A percentile compares a stretch with the other conserved stretches of the same genome.
Conservation (phyloP, 2,888 invertebrate species). For the Caenorhabditis drosophilae region DNA sequence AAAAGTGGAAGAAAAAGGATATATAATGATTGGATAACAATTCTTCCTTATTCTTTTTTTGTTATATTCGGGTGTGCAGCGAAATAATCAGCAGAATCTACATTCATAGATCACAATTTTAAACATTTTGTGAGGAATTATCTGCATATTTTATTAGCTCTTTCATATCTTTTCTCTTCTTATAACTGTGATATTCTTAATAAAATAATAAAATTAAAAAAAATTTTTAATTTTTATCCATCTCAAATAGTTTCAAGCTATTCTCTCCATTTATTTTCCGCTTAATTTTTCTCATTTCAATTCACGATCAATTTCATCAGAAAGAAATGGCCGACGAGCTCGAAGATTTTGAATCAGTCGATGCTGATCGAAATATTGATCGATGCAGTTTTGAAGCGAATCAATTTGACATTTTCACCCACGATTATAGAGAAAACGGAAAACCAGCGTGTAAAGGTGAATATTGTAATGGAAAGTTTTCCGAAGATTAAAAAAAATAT, state of each 20-base stretch:
- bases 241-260: not conserved
- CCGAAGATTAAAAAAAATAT: not conserved
- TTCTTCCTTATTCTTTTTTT: too few relatives aligned
- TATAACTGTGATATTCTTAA: not conserved
- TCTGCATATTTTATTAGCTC: too few relatives aligned
- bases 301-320: not conserved
- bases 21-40: constrained; percentile 25
- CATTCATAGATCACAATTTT: too few relatives aligned
- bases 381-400: constrained; percentile 18
- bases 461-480: constrained; percentile 1
- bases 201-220: not conserved
- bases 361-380: constrained; percentile 28
- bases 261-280: not conserved
- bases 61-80: too few relatives aligned
- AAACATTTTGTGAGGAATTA: too few relatives aligned
- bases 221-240: not conserved
- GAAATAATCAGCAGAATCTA: too few relatives aligned
- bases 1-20: constrained; percentile 23
- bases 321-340: constrained; percentile 39
- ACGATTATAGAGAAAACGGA: constrained; percentile 43
- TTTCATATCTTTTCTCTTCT: too few relatives aligned
- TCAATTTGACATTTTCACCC: constrained; percentile 48
- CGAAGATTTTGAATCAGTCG: constrained; percentile 24
- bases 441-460: constrained; percentile 25
- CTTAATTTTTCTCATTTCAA: not conserved